These are phyloP conservation scores for Myotis planiceps DNA, from an alignment of 2,797 vertebrate species.

Conservation along the genomic window DNA sequence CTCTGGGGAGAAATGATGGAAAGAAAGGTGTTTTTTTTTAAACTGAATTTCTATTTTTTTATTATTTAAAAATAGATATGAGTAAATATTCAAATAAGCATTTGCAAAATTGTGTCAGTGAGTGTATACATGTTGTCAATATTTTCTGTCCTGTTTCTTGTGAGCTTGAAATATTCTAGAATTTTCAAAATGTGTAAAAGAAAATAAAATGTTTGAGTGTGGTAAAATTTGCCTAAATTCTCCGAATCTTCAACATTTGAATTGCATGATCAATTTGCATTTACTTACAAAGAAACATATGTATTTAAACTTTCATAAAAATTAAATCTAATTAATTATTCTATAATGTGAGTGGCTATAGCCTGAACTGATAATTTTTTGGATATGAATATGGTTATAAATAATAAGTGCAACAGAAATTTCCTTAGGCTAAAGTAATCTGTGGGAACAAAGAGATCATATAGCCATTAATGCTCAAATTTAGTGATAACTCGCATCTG, in stretches of 20 bases:
- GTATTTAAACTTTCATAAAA: background rate
- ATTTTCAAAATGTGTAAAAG: background rate
- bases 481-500: background rate
- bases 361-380: background rate
- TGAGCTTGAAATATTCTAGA: background rate
- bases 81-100: background rate
- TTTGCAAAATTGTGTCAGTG: background rate
- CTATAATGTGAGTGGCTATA: background rate
- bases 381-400: background rate
- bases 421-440: background rate
- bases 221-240: background rate
- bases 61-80: background rate
- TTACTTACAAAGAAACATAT: background rate
- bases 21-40: background rate
- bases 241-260: background rate
- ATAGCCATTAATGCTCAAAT: background rate
- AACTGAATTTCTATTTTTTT: background rate
- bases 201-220: background rate
- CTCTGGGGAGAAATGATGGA: background rate
- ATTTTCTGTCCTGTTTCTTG: background rate
- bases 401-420: background rate
- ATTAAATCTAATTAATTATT: background rate
- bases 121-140: background rate
- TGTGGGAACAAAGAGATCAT: background rate
- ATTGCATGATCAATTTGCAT: background rate